A percentile compares a stretch with the other conserved stretches of the same genome.
These are phyloP conservation scores for Aphaenogaster ashmeadi DNA, from an alignment of 1,140 invertebrate species.

Conservation along the genomic window DNA sequence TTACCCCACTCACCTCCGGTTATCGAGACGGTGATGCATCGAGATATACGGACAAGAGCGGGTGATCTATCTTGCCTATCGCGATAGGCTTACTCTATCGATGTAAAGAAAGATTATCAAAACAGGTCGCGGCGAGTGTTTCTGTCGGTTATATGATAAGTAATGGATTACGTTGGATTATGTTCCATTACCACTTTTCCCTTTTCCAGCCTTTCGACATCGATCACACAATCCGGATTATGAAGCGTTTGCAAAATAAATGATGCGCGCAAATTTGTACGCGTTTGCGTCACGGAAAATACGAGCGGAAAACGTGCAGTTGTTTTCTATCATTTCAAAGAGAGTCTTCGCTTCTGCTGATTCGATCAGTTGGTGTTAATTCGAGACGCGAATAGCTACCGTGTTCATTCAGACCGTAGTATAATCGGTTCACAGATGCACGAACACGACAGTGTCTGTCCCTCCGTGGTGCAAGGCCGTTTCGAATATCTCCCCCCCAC, in stretches of 20 bases:
- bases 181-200: neutral
- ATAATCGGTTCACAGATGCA: conserved; percentile 37
- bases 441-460: conserved; percentile 19
- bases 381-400: conserved; percentile 48
- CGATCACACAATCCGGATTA: conserved; percentile 31
- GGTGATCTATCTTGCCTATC: conserved; percentile 8
- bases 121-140: neutral
- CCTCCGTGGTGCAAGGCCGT: conserved; percentile 21
- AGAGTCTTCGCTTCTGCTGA: neutral
- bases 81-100: neutral
- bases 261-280: neutral
- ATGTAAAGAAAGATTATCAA: conserved; percentile 14
- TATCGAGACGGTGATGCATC: conserved; percentile 28
- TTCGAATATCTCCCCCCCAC: conserved; percentile 36
- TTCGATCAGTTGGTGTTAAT: conserved; percentile 41
- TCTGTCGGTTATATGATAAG: neutral
- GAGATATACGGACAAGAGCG: neutral
- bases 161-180: conserved; percentile 20
- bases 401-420: neutral
- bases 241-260: conserved; percentile 7
- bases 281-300: neutral
- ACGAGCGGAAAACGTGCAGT: neutral
- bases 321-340: neutral
- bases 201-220: neutral
- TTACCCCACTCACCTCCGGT: neutral